These are phyloP conservation scores for Lophotis ruficrista DNA, from an alignment of 2,113 vertebrate genomes.

Conservation along the genomic window DNA sequence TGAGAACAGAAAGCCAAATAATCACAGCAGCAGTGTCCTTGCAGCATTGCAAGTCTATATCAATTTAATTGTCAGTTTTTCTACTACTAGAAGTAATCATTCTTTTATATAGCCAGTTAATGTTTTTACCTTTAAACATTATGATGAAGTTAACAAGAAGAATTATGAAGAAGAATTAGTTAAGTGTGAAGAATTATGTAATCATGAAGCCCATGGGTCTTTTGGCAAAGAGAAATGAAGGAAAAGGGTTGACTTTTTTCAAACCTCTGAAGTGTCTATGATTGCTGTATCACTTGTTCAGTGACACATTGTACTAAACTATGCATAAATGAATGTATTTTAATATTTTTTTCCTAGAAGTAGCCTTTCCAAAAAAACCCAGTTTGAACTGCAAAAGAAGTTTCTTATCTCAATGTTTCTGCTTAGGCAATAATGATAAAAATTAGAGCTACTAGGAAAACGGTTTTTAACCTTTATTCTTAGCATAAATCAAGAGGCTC, in stretches of 20 bases:
- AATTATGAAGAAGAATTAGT: constrained; percentile 12
- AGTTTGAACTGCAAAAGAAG: not conserved
- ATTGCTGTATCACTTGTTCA: not conserved
- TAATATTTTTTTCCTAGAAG: not conserved
- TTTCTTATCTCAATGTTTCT: not conserved
- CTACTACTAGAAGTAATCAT: not conserved
- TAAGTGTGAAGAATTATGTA: constrained; percentile 9
- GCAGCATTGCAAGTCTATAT: not conserved
- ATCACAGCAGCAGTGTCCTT: not conserved
- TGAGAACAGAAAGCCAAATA: not conserved
- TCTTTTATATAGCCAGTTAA: not conserved
- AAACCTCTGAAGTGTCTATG: not conserved
- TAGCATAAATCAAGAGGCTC: constrained; percentile 80
- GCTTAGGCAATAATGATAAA: constrained; percentile 44
- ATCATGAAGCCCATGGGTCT: not conserved
- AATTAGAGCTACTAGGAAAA: constrained; percentile 68
- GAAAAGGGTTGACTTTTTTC: not conserved
- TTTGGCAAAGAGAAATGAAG: constrained; percentile 28
- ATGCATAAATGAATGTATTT: not conserved
- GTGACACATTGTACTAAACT: not conserved
- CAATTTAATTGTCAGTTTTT: not conserved
- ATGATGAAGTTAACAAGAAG: not conserved
- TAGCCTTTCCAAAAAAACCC: not conserved
- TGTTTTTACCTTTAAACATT: constrained; percentile 21
- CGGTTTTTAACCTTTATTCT: constrained; percentile 82